Percentiles rank a stretch among this genome's conserved stretches.
Evolutionary conservation across 2,113 vertebrate genomes (phyloP).

Genomic region (Uropsilus gracilis): DNA sequence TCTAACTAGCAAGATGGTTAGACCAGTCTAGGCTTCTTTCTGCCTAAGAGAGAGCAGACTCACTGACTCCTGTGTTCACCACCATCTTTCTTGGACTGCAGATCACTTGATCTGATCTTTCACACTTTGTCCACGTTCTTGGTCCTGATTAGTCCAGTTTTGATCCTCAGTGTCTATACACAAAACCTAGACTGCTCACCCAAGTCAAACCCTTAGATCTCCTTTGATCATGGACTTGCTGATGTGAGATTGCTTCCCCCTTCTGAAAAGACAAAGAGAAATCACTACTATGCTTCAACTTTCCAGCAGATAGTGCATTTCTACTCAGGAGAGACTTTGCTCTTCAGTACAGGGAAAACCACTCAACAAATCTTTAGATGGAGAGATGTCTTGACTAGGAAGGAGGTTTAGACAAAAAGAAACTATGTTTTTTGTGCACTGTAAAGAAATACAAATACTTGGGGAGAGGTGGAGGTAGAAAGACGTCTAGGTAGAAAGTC

Average conservation of each 20-base stretch:
- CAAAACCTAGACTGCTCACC: not conserved
- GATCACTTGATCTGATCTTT: not conserved
- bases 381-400: not conserved
- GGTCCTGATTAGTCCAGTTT: not conserved
- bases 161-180: not conserved
- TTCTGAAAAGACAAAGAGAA: not conserved
- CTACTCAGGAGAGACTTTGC: not conserved
- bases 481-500: not conserved
- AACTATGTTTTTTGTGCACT: not conserved
- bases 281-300: not conserved
- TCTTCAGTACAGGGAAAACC: not conserved
- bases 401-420: not conserved
- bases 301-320: not conserved
- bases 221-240: not conserved
- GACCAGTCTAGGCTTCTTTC: not conserved
- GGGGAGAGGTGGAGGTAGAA: too few species aligned
- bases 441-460: not conserved
- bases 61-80: not conserved
- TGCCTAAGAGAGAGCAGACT: not conserved
- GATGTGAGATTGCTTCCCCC: not conserved
- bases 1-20: not conserved
- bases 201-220: not conserved
- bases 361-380: not conserved
- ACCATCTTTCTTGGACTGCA: not conserved
- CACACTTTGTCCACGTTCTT: not conserved